Evolutionary conservation across 2,888 invertebrate species (phyloP), one percentile per base, ranked within the genome.

Genomic region (Sphecodes monilicornis): DNA sequence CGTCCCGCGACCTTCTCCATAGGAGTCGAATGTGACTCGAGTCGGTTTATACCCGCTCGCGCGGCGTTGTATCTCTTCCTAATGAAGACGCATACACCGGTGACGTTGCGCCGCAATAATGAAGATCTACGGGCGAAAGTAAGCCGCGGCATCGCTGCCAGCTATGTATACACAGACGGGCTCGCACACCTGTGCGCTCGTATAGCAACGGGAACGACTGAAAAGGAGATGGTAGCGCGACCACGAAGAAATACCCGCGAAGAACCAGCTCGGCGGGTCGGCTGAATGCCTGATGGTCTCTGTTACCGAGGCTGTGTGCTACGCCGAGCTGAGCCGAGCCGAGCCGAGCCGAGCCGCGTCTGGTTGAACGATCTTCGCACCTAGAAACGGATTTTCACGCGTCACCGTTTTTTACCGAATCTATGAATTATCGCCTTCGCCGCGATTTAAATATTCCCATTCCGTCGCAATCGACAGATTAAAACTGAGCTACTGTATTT

Each of bases 121-220:
- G 89, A 90, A 90, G 90, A 91, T 90, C 84, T 89, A 88, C 87
- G 86, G 86, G 86, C 86, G 90, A 90, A 90, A 90, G 89, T 85
- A 89, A 87, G 77, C 81, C 80, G 78, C 80, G 78, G 54, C 66
- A 76, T 60, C 76, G 80, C 76, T 78, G 84, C 73, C 57, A 46
- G 78, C 77, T 75, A 76, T 86, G 76, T 71, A 78, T 82, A 66
- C 68, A 60, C 60, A 29, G 57, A 73, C 84, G 50, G 43, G 64
- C 41, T 43, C 77, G 78, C 68, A 77, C 78, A 74, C 73, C 73
- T 86, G 66, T 76, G 82, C 68, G 46, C 22, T 69, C 39, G 68
- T 68, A n/a, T 41, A 16, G n/a, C 26, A 41, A 36, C 50, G 76
- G 11, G 39, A 69, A 41, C 54, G 76, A 80, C 43, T 36, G 54